A percentile compares a stretch with the other conserved stretches of the same genome.
phyloP scores from a whole-genome alignment of 2,888 invertebrate species.

The Plagiodera versicolora region DNA sequence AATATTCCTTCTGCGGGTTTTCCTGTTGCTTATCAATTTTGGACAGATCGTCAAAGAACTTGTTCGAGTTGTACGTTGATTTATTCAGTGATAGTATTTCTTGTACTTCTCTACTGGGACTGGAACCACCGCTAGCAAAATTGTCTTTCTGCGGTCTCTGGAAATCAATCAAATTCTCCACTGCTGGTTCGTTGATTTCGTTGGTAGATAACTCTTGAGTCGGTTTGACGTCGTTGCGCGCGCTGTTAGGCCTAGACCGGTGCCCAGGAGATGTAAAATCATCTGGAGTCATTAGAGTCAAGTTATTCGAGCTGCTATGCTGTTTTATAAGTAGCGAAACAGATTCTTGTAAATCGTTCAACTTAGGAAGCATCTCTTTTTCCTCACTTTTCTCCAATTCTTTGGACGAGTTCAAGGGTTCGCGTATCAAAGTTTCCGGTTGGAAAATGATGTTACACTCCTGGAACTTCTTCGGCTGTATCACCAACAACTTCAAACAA shows the following conservation, averaged over 20 bases:
- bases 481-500: constrained; percentile 70
- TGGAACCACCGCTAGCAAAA: constrained; percentile 80
- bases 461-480: constrained; percentile 87
- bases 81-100: constrained; percentile 78
- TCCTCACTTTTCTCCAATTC: constrained; percentile 25
- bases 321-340: constrained; percentile 51
- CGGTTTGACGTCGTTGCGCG: constrained; percentile 34
- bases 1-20: constrained; percentile 36
- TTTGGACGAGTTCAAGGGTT: constrained; percentile 23
- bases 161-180: constrained; percentile 47
- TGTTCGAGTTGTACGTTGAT: constrained; percentile 43
- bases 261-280: constrained; percentile 70
- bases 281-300: constrained; percentile 86
- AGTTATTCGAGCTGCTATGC: constrained; percentile 46
- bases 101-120: constrained; percentile 87
- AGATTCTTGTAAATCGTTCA: constrained; percentile 51
- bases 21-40: constrained; percentile 39
- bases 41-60: constrained; percentile 49
- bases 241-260: constrained; percentile 47
- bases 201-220: constrained; percentile 16
- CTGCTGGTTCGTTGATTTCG: constrained; percentile 34
- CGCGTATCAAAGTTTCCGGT: constrained; percentile 42
- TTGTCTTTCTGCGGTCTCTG: constrained; percentile 51
- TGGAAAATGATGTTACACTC: constrained; percentile 58
- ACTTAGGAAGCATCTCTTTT: constrained; percentile 44